Conservation (phyloP, 2,113 vertebrate genomes). For the Aegithalos caudatus region DNA sequence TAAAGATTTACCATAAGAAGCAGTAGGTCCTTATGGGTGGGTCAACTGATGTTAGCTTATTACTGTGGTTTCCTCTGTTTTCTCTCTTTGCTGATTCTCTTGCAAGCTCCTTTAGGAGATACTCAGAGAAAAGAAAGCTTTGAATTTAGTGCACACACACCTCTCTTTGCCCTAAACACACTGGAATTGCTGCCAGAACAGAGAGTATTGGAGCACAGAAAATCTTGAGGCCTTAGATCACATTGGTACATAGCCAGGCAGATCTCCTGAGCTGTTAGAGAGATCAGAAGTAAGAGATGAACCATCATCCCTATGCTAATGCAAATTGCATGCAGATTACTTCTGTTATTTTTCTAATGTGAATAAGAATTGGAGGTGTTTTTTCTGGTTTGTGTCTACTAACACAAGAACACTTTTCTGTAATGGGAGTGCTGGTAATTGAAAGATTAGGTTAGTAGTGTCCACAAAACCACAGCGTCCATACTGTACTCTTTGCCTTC, state of each 20-base stretch:
- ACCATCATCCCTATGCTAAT: neutral
- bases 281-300: neutral
- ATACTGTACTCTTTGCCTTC: neutral
- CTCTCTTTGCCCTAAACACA: rapidly evolving
- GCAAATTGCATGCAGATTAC: neutral
- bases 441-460: neutral
- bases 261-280: neutral
- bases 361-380: neutral
- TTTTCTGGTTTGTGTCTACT: neutral
- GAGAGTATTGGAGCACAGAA: neutral
- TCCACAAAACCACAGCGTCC: neutral
- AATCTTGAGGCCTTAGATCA: neutral
- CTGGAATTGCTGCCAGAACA: neutral
- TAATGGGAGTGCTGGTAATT: neutral
- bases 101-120: neutral
- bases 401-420: neutral
- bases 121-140: neutral
- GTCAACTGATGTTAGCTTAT: neutral
- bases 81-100: neutral
- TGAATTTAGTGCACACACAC: neutral
- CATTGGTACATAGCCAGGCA: neutral
- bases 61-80: neutral
- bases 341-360: neutral
- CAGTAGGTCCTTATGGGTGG: neutral
- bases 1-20: neutral